These are phyloP conservation scores for Oreonectes daqikongensis DNA, from an alignment of 2,797 vertebrate species.

Conservation along the genomic window DNA sequence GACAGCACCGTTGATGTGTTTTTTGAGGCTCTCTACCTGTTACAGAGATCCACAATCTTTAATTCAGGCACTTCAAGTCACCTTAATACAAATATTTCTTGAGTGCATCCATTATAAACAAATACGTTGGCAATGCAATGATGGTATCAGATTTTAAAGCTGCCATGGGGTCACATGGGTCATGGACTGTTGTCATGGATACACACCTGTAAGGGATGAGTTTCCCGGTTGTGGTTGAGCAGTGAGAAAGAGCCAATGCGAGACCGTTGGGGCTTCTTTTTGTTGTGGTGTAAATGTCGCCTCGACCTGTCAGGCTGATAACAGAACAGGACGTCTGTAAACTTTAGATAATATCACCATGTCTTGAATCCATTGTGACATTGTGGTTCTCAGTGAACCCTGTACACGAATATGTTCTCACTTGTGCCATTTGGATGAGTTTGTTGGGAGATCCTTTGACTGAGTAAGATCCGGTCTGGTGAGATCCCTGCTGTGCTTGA, in stretches of 20 bases:
- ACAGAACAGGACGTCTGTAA: not conserved
- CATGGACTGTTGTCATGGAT: slow-evolving; percentile 14
- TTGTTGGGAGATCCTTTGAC: slow-evolving; percentile 77
- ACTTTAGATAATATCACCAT: not conserved
- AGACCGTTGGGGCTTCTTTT: slow-evolving; percentile 51
- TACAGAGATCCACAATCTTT: slow-evolving; percentile 3
- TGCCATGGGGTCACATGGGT: not conserved
- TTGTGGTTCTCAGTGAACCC: not conserved
- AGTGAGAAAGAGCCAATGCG: slow-evolving; percentile 58
- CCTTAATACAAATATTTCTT: too few relatives aligned
- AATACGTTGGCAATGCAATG: too few relatives aligned
- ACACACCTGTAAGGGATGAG: slow-evolving; percentile 48
- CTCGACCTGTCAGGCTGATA: slow-evolving; percentile 52
- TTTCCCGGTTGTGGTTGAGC: slow-evolving; percentile 44
- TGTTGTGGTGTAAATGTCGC: slow-evolving; percentile 45
- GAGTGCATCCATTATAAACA: too few relatives aligned
- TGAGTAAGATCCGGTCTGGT: slow-evolving; percentile 69
- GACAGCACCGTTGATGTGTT: not conserved
- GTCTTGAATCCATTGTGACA: not conserved
- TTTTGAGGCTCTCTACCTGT: slow-evolving; percentile 38
- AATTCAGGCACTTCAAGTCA: not conserved
- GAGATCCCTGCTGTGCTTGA: slow-evolving; percentile 34
- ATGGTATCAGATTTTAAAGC: not conserved
- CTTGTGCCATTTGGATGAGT: slow-evolving; percentile 78
- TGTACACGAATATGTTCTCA: slow-evolving; percentile 10